phyloP scores from a whole-genome alignment of 1,140 invertebrate genomes.

The Eubasilissa regina region DNA sequence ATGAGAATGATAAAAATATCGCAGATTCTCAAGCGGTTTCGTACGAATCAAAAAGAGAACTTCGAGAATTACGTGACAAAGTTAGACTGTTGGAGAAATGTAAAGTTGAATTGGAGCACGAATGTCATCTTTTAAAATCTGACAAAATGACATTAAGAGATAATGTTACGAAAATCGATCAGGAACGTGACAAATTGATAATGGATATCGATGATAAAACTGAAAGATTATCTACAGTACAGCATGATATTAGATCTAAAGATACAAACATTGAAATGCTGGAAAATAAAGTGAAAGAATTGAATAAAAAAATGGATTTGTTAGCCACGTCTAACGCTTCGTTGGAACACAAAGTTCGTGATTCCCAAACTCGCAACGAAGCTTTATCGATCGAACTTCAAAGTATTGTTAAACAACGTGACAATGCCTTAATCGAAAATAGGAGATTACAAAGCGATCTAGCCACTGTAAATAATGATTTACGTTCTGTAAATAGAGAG shows the following conservation, averaged over 20 bases:
- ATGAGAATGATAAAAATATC: constrained; percentile 76
- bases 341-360: constrained; percentile 73
- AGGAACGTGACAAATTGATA: constrained; percentile 76
- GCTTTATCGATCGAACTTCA: constrained; percentile 70
- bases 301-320: constrained; percentile 67
- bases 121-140: constrained; percentile 72
- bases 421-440: constrained; percentile 75
- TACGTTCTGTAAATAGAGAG: constrained; percentile 72
- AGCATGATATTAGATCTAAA: constrained; percentile 73
- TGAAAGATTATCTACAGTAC: constrained; percentile 72
- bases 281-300: constrained; percentile 67
- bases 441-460: constrained; percentile 79
- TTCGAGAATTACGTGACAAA: constrained; percentile 71
- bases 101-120: constrained; percentile 72
- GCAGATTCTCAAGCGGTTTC: constrained; percentile 74
- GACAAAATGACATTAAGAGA: constrained; percentile 73
- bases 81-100: constrained; percentile 73
- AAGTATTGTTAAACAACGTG: constrained; percentile 69
- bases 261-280: constrained; percentile 67
- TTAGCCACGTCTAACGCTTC: constrained; percentile 61
- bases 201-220: constrained; percentile 76
- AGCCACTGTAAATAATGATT: constrained; percentile 69
- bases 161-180: constrained; percentile 73
- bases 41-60: constrained; percentile 71
- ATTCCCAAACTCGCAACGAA: constrained; percentile 72